Evolutionary conservation across 2,888 invertebrate species (phyloP).

Genomic region (Achlya flavicornis): DNA sequence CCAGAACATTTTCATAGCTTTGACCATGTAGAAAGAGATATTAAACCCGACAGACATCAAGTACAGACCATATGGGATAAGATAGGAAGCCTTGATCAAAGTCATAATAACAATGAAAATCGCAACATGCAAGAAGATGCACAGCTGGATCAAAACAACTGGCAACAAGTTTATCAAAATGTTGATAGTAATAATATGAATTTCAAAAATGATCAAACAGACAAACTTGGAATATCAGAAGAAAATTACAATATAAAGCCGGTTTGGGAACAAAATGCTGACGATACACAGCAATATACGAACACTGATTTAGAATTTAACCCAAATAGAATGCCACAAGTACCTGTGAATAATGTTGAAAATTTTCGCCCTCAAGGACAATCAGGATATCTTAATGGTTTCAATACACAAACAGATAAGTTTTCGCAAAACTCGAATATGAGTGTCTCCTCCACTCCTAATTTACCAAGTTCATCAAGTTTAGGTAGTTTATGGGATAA

Average conservation of each 20-base stretch:
- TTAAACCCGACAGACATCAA: slow-evolving; percentile 12
- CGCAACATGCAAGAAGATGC: background rate
- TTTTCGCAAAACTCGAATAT: background rate
- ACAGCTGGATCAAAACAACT: background rate
- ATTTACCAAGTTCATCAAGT: slow-evolving; percentile 20
- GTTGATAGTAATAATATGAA: background rate
- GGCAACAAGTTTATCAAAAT: slow-evolving; percentile 3
- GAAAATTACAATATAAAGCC: slow-evolving; percentile 16
- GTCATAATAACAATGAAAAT: background rate
- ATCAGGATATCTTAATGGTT: background rate
- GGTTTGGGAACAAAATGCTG: background rate
- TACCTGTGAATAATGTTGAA: background rate
- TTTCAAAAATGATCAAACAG: background rate
- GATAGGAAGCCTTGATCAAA: slow-evolving; percentile 15
- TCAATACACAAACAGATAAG: background rate
- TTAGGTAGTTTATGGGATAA: slow-evolving; percentile 45
- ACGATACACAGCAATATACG: background rate
- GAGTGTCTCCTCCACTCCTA: background rate
- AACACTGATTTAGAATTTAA: background rate
- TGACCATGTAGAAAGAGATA: background rate
- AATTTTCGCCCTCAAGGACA: background rate
- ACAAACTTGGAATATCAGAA: slow-evolving; percentile 17
- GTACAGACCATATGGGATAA: slow-evolving; percentile 19
- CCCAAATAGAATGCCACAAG: background rate
- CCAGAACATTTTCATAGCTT: background rate